Evolutionary conservation across 2,113 vertebrate genomes (phyloP).

Genomic region (Corythaixoides concolor): DNA sequence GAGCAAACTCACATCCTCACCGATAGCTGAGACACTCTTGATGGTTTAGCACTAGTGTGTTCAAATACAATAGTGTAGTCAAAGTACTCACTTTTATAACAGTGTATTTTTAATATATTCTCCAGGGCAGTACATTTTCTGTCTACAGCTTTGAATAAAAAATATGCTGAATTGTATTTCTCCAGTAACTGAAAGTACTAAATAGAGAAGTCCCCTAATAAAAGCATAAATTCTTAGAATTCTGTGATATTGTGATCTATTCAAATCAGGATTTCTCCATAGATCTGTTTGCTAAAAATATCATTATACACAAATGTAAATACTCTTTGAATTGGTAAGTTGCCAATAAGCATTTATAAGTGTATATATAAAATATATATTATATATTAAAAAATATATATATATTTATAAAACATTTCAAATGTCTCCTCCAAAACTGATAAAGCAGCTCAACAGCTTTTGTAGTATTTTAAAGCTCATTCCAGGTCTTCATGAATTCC

Average conservation of each 20-base stretch:
- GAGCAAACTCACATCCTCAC: neutral
- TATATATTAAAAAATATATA: too few relatives aligned
- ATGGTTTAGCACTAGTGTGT: neutral
- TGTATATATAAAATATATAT: too few relatives aligned
- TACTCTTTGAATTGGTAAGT: neutral
- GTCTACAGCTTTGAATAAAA: constrained; percentile 2
- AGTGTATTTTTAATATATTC: constrained; percentile 1
- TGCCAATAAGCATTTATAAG: constrained; percentile 18
- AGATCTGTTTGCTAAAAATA: neutral
- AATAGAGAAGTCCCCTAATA: neutral
- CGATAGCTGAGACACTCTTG: neutral
- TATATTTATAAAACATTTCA: neutral
- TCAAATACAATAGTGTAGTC: neutral
- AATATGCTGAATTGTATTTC: neutral
- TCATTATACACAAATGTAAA: neutral
- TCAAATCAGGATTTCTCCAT: neutral
- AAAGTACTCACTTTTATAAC: neutral
- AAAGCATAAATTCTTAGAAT: neutral
- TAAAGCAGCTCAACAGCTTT: neutral
- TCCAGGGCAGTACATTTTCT: neutral
- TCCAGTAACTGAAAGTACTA: neutral
- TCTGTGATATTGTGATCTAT: neutral
- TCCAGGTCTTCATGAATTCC: neutral
- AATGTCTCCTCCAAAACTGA: neutral
- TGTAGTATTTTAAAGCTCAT: neutral